Evolutionary conservation across 2,113 vertebrate genomes (phyloP), one percentile per base, ranked within the genome.

Genomic region (Paramormyrops kingsleyae): DNA sequence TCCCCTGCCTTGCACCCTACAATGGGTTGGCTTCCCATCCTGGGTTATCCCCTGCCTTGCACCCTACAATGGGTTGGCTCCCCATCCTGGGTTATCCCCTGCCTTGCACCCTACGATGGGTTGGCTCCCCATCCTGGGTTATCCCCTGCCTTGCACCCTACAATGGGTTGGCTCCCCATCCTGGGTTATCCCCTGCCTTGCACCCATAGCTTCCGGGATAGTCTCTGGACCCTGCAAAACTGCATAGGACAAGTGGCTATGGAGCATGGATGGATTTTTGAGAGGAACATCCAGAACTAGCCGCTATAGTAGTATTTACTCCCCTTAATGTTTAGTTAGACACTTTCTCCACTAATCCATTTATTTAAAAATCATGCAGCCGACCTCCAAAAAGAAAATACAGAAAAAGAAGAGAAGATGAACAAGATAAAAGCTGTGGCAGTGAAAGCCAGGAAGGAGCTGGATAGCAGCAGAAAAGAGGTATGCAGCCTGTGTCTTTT

Each of bases 361-460:
- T 86, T 42, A n/a, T 88, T 49, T 56, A 7, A 15, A 56, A 56
- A 86, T 59, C 17, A 21, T 88, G 31, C 89, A 96, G 96, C 91
- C 85, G 44, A 92, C 2, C 91, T 96, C 27, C 93, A 96, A 90
- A 95, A 94, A 56, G 92, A 92, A 88, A 94, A 93, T 92, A 97
- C 96, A 89, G 97, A 97, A 47, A 99, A 97, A 91, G 97, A 97
- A 0, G 97, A 98, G 84, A 98, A 96, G 93, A 95, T 97, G 92
- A 98, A 95, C 93, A 99, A 99, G 95, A 96, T 99, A 87, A 99
- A 99, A 94, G 94, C 97, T 21, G 97, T 99, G 59, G 98, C 98
- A 66, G 95, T 99, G 90, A 99, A 99, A 95, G 97, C 98, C 86
- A 98, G 97, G 93, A 99, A 99, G 92, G 99, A 99, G 91, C 94